phyloP scores from a whole-genome alignment of 2,888 invertebrate species.

The Amiota minor region DNA sequence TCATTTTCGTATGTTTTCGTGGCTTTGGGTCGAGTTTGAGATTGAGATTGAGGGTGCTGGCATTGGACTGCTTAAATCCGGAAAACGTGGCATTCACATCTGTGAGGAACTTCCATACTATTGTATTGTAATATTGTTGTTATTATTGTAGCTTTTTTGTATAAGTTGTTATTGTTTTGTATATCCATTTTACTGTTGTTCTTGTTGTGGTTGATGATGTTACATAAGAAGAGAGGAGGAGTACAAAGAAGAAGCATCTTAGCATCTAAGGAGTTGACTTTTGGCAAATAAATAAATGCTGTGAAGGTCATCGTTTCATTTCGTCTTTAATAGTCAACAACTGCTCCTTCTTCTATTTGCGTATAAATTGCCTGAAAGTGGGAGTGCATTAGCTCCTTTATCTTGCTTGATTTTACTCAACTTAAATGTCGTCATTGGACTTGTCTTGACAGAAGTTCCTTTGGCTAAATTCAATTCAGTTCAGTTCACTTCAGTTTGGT shows the following conservation, averaged over 20 bases:
- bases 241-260: no score
- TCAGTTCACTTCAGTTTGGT: background rate
- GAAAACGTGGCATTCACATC: constrained; percentile 47
- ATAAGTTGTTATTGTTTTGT: constrained; percentile 21
- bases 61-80: constrained; percentile 40
- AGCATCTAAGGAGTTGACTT: no score
- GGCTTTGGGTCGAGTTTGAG: background rate
- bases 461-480: no score
- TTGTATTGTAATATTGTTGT: background rate
- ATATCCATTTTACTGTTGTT: background rate
- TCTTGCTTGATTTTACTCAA: no score
- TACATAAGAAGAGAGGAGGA: no score
- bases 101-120: constrained; percentile 18
- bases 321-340: constrained; percentile 43
- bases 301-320: constrained; percentile 41
- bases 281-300: constrained; percentile 33
- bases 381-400: background rate
- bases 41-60: no score
- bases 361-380: constrained; percentile 9
- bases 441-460: no score
- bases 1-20: background rate
- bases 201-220: background rate
- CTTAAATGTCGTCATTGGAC: no score
- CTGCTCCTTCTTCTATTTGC: background rate
- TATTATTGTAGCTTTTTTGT: constrained; percentile 9